Evolutionary conservation across 1,140 invertebrate species (phyloP), one percentile per base, ranked within the genome.

Genomic region (Myzus persicae): DNA sequence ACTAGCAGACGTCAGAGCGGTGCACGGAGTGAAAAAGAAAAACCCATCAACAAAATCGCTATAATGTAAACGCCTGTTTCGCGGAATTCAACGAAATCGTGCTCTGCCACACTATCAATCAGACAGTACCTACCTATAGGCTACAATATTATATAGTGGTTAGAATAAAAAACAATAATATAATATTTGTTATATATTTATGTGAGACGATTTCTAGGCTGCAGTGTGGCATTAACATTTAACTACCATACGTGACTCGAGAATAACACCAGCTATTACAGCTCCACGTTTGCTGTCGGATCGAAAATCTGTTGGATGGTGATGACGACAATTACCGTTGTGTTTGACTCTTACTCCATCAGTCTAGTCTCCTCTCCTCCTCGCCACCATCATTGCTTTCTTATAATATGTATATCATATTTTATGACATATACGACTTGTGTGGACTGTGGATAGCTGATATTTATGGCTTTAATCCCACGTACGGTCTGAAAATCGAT

Each of bases 91-190:
- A 36, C 59, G 14, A 76, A 76, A 76, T 76, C 59, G 59, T 76
- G 59, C 59, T 31, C 31, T n/a, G 31, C n/a, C 59, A 18, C 59
- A 76, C 59, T 18, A 76, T 76, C 14, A 76, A n/a, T 36, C 59
- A 36, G 31, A 14, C 0, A 4, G 31, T 18, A n/a, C 20, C 4
- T 59, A n/a, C n/a, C n/a, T n/a, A n/a, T n/a, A n/a, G n/a, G n/a
- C n/a, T n/a, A 76, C 36, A 67, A n/a, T 67, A 18, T 76, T 76
- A 76, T 76, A 76, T 76, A n/a, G 11, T n/a, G 14, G 14, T 76
- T 76, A n/a, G 31, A 76, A n/a, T 76, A 76, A 76, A 76, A 76
- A 11, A 76, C 59, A 76, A 76, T 76, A 76, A 76, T 76, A 76
- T n/a, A 76, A 76, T 76, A 76, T 31, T 31, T 31, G 59, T n/a